phyloP scores from a whole-genome alignment of 2,797 vertebrate species.

The Brachymystax lenok region DNA sequence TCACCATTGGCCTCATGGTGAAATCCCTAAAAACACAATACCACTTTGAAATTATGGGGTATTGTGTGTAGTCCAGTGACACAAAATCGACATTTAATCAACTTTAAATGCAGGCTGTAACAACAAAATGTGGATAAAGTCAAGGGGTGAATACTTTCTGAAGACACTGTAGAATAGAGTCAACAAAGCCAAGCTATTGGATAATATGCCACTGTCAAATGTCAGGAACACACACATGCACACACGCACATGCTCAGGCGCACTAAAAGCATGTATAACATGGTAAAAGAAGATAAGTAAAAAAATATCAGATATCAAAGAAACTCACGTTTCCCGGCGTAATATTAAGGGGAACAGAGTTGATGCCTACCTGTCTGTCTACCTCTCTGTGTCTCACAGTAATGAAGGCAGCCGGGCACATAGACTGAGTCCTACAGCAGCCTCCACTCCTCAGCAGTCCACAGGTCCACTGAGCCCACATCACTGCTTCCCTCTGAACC shows the following conservation, averaged over 20 bases:
- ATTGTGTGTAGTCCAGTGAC: no score
- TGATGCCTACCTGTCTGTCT: slow-evolving; percentile 53
- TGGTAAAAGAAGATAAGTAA: background rate
- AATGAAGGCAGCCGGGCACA: slow-evolving; percentile 18
- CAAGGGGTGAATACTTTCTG: no score
- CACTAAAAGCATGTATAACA: background rate
- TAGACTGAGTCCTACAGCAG: slow-evolving; percentile 33
- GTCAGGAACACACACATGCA: background rate
- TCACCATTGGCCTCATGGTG: no score
- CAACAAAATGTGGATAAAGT: no score
- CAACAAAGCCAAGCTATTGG: background rate
- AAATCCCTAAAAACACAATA: no score
- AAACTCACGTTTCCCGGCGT: background rate
- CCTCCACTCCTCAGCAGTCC: slow-evolving; percentile 43
- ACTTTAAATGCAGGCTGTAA: no score
- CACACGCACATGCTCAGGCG: slow-evolving; percentile 6
- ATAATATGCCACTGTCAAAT: background rate
- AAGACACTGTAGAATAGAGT: background rate
- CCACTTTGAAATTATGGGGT: no score
- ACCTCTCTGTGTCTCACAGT: slow-evolving; percentile 10
- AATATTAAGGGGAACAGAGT: background rate
- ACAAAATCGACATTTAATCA: no score
- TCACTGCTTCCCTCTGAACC: slow-evolving; percentile 29
- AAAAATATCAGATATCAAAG: background rate
- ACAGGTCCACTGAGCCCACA: slow-evolving; percentile 57